Evolutionary conservation across 1,140 invertebrate species (phyloP).

Genomic region (Drosophila nikananu): DNA sequence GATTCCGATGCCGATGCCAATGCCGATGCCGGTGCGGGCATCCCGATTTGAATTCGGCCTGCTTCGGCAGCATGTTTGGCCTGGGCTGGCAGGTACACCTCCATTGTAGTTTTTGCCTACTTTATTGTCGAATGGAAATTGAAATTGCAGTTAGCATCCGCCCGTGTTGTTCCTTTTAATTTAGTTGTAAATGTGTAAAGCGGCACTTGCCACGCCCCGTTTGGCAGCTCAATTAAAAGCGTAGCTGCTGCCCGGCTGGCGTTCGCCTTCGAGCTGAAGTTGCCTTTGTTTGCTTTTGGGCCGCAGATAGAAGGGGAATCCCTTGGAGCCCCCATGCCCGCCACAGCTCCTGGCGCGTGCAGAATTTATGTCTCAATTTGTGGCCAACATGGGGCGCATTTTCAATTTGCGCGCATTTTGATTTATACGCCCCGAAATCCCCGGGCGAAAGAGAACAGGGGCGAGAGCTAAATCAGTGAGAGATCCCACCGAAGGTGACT

Average conservation of each 20-base stretch:
- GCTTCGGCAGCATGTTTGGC: conserved; percentile 69
- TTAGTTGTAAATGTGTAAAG: conserved; percentile 84
- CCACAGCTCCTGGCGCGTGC: conserved; percentile 66
- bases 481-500: conserved; percentile 32
- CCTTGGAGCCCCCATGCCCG: conserved; percentile 13
- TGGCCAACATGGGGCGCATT: conserved; percentile 80
- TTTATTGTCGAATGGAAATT: conserved; percentile 84
- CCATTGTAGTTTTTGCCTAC: conserved; percentile 64
- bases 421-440: conserved; percentile 77
- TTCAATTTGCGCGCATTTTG: conserved; percentile 80
- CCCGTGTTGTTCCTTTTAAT: conserved; percentile 57
- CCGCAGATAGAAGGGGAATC: conserved; percentile 12
- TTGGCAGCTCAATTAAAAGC: conserved; percentile 83
- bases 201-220: conserved; percentile 78
- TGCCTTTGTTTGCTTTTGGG: conserved; percentile 53
- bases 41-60: conserved; percentile 36
- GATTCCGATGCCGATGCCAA: conserved; percentile 34
- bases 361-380: conserved; percentile 84
- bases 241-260: conserved; percentile 53
- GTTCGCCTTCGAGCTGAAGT: conserved; percentile 12
- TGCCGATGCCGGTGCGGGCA: conserved; percentile 4
- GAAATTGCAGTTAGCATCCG: conserved; percentile 82
- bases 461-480: conserved; percentile 64
- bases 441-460: conserved; percentile 26
- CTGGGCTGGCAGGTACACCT: conserved; percentile 57